Evolutionary conservation across 2,797 vertebrate species (phyloP).

Genomic region (Sebastiscus tertius): DNA sequence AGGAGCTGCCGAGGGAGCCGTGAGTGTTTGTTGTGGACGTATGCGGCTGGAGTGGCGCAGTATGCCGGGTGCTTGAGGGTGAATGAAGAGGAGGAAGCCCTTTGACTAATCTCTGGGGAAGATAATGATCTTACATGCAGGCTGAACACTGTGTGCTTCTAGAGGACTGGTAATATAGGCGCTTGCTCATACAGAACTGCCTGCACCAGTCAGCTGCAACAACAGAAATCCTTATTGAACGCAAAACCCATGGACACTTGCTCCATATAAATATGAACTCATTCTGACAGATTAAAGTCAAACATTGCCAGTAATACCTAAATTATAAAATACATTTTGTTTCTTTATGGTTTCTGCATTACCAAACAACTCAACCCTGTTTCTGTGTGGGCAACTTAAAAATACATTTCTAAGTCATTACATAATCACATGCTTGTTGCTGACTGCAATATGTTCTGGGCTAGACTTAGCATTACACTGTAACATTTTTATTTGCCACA

Average conservation of each 20-base stretch:
- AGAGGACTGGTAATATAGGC: constrained; percentile 39
- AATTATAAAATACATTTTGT: neutral
- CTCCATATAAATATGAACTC: neutral
- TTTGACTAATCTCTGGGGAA: constrained; percentile 68
- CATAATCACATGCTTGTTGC: constrained; percentile 24
- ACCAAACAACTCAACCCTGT: neutral
- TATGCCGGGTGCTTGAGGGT: constrained; percentile 59
- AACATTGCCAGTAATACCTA: neutral
- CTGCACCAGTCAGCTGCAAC: constrained; percentile 1
- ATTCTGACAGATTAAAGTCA: neutral
- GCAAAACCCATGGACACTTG: neutral
- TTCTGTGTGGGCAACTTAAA: constrained; percentile 8
- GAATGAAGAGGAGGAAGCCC: constrained; percentile 69
- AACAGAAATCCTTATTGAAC: constrained; percentile 1
- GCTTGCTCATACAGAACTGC: constrained; percentile 5
- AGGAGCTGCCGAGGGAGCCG: neutral
- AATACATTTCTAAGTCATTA: constrained; percentile 29
- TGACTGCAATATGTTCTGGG: neutral
- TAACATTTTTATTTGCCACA: constrained; percentile 5
- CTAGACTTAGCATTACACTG: neutral
- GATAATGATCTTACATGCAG: constrained; percentile 63
- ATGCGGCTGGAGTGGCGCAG: constrained; percentile 59
- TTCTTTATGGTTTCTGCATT: neutral
- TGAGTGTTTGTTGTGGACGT: constrained; percentile 47
- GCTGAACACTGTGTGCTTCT: constrained; percentile 54